phyloP scores from a whole-genome alignment of 2,797 vertebrate genomes.

The Gymnocypris eckloni region DNA sequence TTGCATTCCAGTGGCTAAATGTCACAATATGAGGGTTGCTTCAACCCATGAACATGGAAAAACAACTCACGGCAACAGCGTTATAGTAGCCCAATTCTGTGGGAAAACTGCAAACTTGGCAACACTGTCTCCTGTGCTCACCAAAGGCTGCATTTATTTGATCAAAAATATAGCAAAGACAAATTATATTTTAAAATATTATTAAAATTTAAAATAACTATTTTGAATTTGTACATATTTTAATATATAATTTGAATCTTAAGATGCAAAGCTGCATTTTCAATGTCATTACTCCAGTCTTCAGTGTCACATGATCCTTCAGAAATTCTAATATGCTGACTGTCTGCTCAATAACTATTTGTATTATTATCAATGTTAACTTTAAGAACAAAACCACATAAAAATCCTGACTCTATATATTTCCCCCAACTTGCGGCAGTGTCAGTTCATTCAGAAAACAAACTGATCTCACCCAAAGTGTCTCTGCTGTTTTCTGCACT shows the following conservation, averaged over 20 bases:
- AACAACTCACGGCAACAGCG: too few species aligned
- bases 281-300: neutral
- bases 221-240: neutral
- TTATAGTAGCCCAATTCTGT: neutral
- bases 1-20: too few species aligned
- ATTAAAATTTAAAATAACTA: neutral
- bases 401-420: neutral
- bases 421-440: neutral
- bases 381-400: neutral
- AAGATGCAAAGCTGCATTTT: neutral
- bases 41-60: too few species aligned
- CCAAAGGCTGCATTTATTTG: neutral
- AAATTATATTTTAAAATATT: neutral
- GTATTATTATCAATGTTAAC: neutral
- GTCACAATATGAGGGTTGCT: too few species aligned
- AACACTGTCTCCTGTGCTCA: neutral
- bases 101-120: neutral
- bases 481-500: constrained; percentile 24
- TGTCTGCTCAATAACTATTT: neutral
- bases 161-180: neutral
- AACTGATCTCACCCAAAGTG: constrained; percentile 30
- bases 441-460: constrained; percentile 2
- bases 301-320: neutral
- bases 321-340: neutral
- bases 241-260: neutral